These are phyloP conservation scores for Sigmodon hispidus DNA, from an alignment of 2,113 vertebrate species.

Conservation along the genomic window DNA sequence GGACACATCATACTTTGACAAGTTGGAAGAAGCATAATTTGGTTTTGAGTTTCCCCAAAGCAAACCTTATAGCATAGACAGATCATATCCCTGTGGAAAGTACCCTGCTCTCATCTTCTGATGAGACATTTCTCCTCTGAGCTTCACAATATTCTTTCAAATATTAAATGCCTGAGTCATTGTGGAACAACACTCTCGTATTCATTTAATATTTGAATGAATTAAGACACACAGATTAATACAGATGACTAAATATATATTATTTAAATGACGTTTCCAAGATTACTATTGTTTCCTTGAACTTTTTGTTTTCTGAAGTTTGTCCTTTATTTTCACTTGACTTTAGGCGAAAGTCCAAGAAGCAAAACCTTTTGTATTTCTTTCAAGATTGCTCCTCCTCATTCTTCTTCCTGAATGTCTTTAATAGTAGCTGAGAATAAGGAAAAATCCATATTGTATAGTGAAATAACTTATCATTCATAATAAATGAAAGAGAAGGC, in stretches of 20 bases:
- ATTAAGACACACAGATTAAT: background rate
- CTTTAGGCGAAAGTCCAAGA: background rate
- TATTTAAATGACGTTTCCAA: conserved; percentile 18
- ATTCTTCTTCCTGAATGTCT: background rate
- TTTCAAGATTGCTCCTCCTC: background rate
- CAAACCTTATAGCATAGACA: background rate
- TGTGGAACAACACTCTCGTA: background rate
- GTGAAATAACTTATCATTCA: background rate
- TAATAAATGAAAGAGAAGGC: background rate
- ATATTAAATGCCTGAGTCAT: background rate
- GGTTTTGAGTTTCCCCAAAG: background rate
- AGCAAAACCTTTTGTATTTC: background rate
- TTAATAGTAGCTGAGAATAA: background rate
- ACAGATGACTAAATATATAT: background rate
- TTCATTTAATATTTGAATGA: conserved; percentile 27
- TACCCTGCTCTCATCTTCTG: too few relatives aligned
- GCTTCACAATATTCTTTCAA: background rate
- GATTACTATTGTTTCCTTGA: background rate
- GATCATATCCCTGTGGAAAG: background rate
- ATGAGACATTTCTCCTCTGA: background rate
- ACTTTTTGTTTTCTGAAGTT: background rate
- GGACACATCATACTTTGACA: background rate
- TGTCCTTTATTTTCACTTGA: background rate
- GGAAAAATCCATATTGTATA: background rate
- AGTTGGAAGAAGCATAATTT: background rate